A percentile compares a stretch with the other conserved stretches of the same genome.
These are phyloP conservation scores for Oenanthe oenanthe DNA, from an alignment of 2,113 vertebrate species.

Conservation along the genomic window DNA sequence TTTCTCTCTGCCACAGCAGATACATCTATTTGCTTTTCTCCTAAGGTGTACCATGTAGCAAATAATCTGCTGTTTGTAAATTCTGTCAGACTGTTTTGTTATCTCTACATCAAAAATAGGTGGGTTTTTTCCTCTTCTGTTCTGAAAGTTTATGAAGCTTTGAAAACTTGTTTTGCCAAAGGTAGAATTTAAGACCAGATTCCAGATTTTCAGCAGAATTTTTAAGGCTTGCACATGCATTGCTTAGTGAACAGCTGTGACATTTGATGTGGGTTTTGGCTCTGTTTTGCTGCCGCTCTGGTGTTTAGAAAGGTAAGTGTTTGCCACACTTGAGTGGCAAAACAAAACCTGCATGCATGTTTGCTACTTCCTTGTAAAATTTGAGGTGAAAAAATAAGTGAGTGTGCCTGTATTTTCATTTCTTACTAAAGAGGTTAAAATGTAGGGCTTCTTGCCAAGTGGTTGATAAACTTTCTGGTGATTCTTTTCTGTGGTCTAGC, in stretches of 20 bases:
- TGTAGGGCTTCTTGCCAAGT: background rate
- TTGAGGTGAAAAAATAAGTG: background rate
- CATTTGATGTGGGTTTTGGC: constrained; percentile 15
- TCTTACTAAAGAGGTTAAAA: background rate
- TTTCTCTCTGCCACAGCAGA: background rate
- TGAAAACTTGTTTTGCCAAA: background rate
- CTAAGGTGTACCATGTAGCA: background rate
- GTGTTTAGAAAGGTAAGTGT: constrained; percentile 35
- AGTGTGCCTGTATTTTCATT: background rate
- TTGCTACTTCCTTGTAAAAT: background rate
- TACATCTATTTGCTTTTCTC: background rate
- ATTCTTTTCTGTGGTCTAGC: background rate
- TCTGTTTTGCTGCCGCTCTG: background rate
- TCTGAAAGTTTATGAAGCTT: background rate
- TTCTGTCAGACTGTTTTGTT: background rate
- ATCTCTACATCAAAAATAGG: background rate
- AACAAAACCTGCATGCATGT: background rate
- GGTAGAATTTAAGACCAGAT: background rate
- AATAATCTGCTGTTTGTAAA: background rate
- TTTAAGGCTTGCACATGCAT: background rate
- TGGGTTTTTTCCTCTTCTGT: background rate
- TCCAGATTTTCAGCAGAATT: background rate
- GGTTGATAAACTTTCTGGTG: background rate
- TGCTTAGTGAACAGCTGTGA: constrained; percentile 11
- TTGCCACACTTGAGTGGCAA: background rate